Evolutionary conservation across 1,140 invertebrate genomes (phyloP), one percentile per base, ranked within the genome.

Genomic region (Camponotus pennsylvanicus): DNA sequence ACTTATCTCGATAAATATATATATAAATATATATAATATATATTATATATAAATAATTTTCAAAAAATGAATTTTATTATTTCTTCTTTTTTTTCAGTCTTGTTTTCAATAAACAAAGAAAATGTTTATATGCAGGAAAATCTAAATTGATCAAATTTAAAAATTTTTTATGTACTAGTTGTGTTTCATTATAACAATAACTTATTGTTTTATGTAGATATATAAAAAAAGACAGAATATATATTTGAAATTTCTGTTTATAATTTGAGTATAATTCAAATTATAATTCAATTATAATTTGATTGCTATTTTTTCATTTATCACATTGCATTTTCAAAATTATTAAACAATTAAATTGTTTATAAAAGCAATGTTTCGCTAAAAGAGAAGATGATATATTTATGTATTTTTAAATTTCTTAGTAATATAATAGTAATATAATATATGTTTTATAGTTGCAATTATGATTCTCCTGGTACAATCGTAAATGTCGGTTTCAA

Each of bases 401-500:
- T 45, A 45, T 52, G 8, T 37, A 42, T 13, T 40, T 34, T 13
- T 6, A 71, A 45, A 59, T 73, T 70, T 82, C 18, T 32, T n/a
- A 79, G 40, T 27, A 27, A 27, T 27, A 27, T 27, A 27, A 27
- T 27, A 27, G 13, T 66, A 27, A 55, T 13, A 7, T 32, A n/a
- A 45, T n/a, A 4, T 27, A 21, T 11, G 45, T 37, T 40, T 80
- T 8, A 37, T 6, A 85, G 15, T 64, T 7, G 13, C 34, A 32
- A 27, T 64, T 66, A 34, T 34, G 15, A 32, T 27, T 55, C 8
- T n/a, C 18, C 11, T 45, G 52, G 27, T 13, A 57, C 52, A 59
- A n/a, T 27, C 13, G 34, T 34, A 67, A 15, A 59, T 11, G 40
- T 45, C 45, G 15, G 21, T 86, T 75, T 83, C 45, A 75, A 86